Evolutionary conservation across 2,888 invertebrate species (phyloP), one percentile per base, ranked within the genome.

Genomic region (Drosophila trichaetosa): DNA sequence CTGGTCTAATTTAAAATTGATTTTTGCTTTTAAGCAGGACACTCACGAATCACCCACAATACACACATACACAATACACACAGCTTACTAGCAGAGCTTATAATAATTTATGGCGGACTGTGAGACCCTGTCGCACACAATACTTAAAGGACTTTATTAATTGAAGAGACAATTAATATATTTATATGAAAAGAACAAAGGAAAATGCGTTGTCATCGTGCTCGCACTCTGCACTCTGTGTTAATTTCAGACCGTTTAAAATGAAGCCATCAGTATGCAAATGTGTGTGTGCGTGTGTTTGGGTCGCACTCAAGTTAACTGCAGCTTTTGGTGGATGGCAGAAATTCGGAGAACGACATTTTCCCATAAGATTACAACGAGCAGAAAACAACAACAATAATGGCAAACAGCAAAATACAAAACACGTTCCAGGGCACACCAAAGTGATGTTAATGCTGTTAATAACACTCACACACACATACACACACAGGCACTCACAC

Each of bases 391-490:
- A 40, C 54, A 34, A 53, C 38, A 27, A 52, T 29, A 34, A 56
- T 27, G 52, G 38, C 40, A 51, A 75, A 70, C 62, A 54, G 56
- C 68, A 73, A 65, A 64, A 69, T 71, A 29, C 68, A 65, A 29
- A 71, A 66, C 66, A 68, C 62, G 63, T 88, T 73, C 72, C 68
- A 77, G 73, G 84, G 79, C 70, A 84, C 84, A 82, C 79, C 77
- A 89, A 85, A 87, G 80, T 89, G 89, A 87, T 89, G 85, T 85
- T 89, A 69, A 85, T 84, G 75, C 82, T 89, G 87, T 85, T 85
- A 87, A 89, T 84, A 81, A 77, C 77, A 76, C 69, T 73, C 42
- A 29, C 65, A 73, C 51, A 53, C 33, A 36, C 46, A 40, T 27
- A 52, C 52, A 57, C 38, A 49, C 40, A 42, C n/a, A 57, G 51